These are phyloP conservation scores for Hesperophylax magnus DNA, from an alignment of 1,140 invertebrate species.

Conservation along the genomic window DNA sequence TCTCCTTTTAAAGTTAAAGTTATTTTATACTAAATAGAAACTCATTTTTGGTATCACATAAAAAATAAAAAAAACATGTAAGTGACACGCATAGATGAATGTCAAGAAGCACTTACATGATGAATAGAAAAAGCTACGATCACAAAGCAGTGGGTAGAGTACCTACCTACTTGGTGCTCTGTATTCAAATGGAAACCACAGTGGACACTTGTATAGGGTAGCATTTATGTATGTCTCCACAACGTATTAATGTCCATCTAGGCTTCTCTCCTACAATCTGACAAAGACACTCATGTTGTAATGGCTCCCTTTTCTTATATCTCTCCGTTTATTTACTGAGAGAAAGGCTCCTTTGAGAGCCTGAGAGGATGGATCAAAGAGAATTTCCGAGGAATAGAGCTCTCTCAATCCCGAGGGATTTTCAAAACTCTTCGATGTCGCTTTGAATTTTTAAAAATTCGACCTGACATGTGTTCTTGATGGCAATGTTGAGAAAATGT, in stretches of 20 bases:
- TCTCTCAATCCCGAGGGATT: constrained; percentile 16
- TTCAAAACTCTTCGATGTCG: constrained; percentile 26
- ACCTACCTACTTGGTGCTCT: neutral
- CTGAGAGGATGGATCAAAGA: constrained; percentile 20
- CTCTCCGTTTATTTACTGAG: constrained; percentile 16
- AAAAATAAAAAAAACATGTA: too few species aligned
- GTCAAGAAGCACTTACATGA: too few species aligned
- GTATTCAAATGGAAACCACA: constrained; percentile 12
- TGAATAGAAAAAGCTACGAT: too few species aligned
- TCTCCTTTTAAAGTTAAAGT: too few species aligned
- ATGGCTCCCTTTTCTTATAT: constrained; percentile 19
- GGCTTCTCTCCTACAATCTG: neutral
- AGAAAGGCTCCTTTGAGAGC: constrained; percentile 23
- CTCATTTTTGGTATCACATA: too few species aligned
- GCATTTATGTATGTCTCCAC: neutral
- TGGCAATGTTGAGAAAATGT: neutral
- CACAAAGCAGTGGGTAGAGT: too few species aligned
- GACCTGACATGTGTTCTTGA: neutral
- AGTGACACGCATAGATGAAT: too few species aligned
- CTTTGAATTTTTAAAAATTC: constrained; percentile 1
- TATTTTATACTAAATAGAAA: too few species aligned
- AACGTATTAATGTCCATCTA: neutral
- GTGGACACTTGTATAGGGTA: neutral
- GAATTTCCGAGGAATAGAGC: constrained; percentile 15
- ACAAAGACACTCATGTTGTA: constrained; percentile 27